Base-by-base conservation (phyloP, 2,113 vertebrate genomes). In the Anhinga rufa region DNA sequence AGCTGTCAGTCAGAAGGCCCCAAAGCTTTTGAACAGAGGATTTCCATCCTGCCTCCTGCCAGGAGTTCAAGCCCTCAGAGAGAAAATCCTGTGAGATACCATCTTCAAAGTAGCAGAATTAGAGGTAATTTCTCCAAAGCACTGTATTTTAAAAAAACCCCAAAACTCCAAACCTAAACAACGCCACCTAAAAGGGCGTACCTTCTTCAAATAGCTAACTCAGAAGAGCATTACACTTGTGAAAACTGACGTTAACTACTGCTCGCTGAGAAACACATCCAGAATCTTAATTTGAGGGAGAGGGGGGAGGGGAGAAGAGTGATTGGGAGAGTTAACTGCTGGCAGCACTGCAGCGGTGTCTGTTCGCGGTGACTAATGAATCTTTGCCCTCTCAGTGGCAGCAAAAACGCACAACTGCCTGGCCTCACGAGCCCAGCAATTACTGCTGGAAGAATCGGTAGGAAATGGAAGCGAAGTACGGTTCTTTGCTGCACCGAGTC, bases 11-110 rank as follows among this genome's bases (percentile, higher is more conserved):
- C 91, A 92, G 87, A 95, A 96, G 64, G 91, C 84, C 71, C 46
- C 79, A 91, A 97, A 97, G 89, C 95, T 97, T 96, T 97, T 95
- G 94, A 97, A 95, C 92, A 83, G 92, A 95, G 95, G 89, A 96
- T 97, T 97, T 97, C 95, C 75, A 95, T 92, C 84, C 79, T 97
- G 87, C 95, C 95, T 97, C 95, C 93, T 91, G 94, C 94, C 62
- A 94, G 87, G 95, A 97, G 95, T 97, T 95, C 93, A 95, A 88
- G 94, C 92, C 89, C 96, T 97, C 94, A 89, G 60, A 96, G 95
- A 86, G 93, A 95, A 95, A 95, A 97, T 96, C 89, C 87, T 90
- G 76, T 62, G 93, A 96, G 93, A 95, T 92, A 89, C 64, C 85
- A 12, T 94, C 96, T 96, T 97, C 93, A 93, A 93, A 97, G 94